Percentiles rank a stretch among this genome's conserved stretches.
phyloP scores from a whole-genome alignment of 2,888 invertebrate genomes.

The Hydropsyche betteni region DNA sequence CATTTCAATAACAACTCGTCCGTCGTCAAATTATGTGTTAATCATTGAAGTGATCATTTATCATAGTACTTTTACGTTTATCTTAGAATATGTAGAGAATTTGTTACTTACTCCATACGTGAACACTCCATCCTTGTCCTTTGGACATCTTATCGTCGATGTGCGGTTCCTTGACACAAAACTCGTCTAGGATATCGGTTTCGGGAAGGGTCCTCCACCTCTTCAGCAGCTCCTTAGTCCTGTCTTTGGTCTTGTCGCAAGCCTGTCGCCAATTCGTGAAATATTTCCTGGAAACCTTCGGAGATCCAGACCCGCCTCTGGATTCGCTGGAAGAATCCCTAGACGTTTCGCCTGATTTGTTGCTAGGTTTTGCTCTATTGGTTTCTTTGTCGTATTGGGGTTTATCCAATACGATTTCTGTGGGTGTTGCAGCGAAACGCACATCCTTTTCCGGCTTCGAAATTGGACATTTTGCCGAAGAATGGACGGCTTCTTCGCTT shows the following conservation, averaged over 20 bases:
- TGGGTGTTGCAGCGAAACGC: conserved; percentile 54
- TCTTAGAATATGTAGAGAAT: not conserved
- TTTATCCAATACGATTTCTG: conserved; percentile 10
- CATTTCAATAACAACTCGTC: not conserved
- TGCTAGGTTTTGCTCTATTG: not conserved
- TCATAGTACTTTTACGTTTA: not conserved
- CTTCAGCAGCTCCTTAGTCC: conserved; percentile 77
- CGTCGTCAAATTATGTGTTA: not conserved
- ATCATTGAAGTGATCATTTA: too few species aligned
- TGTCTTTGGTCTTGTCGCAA: conserved; percentile 78
- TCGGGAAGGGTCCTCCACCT: conserved; percentile 76
- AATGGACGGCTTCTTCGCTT: conserved; percentile 50
- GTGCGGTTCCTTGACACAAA: conserved; percentile 59
- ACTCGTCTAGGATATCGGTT: conserved; percentile 61
- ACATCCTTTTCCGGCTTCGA: conserved; percentile 56
- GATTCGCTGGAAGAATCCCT: conserved; percentile 6
- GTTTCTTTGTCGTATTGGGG: conserved; percentile 15
- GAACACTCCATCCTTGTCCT: conserved; percentile 76
- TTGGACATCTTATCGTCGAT: conserved; percentile 60
- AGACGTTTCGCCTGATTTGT: conserved; percentile 14
- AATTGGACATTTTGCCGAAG: not conserved
- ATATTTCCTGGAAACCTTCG: conserved; percentile 75
- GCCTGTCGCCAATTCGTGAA: conserved; percentile 79
- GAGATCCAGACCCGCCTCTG: conserved; percentile 58
- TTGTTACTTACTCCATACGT: conserved; percentile 75